Base-by-base conservation (phyloP, 2,113 vertebrate genomes). In the Spea multiplicata region DNA sequence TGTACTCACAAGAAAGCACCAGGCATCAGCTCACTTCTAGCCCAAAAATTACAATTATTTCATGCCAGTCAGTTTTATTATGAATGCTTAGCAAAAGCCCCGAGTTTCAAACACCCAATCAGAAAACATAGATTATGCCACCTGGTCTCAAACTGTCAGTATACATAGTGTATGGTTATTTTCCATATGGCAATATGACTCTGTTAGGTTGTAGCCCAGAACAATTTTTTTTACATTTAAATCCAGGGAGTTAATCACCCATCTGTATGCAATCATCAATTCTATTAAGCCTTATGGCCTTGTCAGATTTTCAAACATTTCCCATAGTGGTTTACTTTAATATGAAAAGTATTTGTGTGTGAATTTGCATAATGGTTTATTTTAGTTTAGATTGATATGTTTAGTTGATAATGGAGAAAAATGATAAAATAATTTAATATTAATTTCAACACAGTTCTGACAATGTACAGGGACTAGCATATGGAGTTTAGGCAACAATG, bases 251-350 rank as follows among this genome's bases (percentile, higher is more conserved):
- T 91, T 93, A 93, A 92, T 92, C 89, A 86, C 91, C 92, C 91
- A 93, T 93, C 92, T 93, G 92, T 91, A 92, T 92, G 89, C 89
- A 91, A 92, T 93, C 90, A 93, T 92, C 88, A 83, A 91, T 92
- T 93, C 89, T 90, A 93, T 92, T 91, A 92, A 92, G 91, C 91
- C 92, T 92, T 92, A 93, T 93, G 91, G 91, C 91, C 90, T 91
- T 91, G 91, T 92, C 91, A 92, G 91, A 91, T 93, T 90, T 91
- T 91, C 90, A 91, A 92, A 90, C 88, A 90, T 93, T 93, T 91
- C 90, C 89, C 87, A 87, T 87, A 87, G 89, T 82, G 79, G 82
- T 88, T 85, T 84, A 84, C 71, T 86, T 90, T 84, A 85, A 88
- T 87, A 88, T 90, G 84, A 87, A 91, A 86, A 85, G 86, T 86